Evolutionary conservation across 2,113 vertebrate species (phyloP).

Genomic region (Burhinus oedicnemus): DNA sequence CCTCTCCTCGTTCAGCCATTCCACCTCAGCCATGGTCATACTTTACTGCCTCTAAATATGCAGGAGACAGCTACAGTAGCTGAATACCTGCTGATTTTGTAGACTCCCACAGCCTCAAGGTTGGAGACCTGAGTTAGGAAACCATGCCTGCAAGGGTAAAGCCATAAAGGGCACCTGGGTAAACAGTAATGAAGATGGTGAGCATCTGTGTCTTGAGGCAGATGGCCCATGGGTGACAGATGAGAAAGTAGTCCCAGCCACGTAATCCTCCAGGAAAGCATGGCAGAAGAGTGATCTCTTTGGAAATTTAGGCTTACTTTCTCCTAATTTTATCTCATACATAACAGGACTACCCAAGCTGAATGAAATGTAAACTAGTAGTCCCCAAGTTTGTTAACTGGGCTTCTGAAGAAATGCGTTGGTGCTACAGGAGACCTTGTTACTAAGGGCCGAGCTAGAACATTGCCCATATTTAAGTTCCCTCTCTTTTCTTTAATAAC

Average conservation of each 20-base stretch:
- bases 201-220: neutral
- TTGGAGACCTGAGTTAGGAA: neutral
- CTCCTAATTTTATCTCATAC: neutral
- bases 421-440: neutral
- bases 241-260: neutral
- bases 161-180: neutral
- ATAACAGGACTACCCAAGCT: neutral
- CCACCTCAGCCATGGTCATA: neutral
- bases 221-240: neutral
- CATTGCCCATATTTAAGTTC: neutral
- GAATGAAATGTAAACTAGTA: neutral
- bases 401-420: neutral
- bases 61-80: neutral
- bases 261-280: neutral
- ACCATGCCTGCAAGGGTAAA: neutral
- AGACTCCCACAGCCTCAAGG: neutral
- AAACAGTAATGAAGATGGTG: neutral
- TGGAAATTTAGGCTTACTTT: neutral
- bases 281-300: neutral
- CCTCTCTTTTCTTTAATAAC: neutral
- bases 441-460: neutral
- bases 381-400: neutral
- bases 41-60: neutral
- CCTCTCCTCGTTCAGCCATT: neutral
- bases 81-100: neutral